Evolutionary conservation across 2,113 vertebrate species (phyloP), one percentile per base, ranked within the genome.

Genomic region (Brachypodius melanocephalos): DNA sequence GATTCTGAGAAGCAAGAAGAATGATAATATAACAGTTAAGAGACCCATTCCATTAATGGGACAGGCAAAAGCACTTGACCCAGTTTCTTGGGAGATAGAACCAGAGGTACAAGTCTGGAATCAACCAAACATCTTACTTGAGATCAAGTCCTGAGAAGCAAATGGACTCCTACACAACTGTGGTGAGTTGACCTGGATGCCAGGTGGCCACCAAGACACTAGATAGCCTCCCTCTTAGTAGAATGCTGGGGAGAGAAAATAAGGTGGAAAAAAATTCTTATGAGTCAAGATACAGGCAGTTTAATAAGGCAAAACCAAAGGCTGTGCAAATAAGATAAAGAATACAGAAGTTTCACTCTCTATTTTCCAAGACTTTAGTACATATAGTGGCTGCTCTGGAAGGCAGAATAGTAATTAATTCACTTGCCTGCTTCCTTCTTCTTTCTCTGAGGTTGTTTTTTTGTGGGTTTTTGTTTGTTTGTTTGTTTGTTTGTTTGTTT

Each of bases 11-110:
- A 87, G 13, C 19, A 82, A 78, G 16, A 89, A 65, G 6, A 73
- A 54, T 0, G 0, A 26, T 34, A 86, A 5, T 0, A 1, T 29
- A 66, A 26, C 12, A 88, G 6, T 14, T 59, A 61, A 28, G 1
- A 2, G 17, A 7, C 10, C 54, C 15, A 17, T 68, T 88, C 28
- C 38, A 26, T 61, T 79, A 79, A 45, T 14, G 12, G 25, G 13
- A 38, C 24, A 25, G 17, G 19, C 10, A 58, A 77, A 95, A 86
- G 16, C 13, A 12, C 14, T n/a, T 59, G 31, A 43, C 2, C 6
- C 7, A 36, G 9, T 57, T 79, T 76, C 45, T 52, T 25, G 19
- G 31, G 83, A 78, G 17, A 57, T 1, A 43, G 5, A 25, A 63
- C 4, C 40, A 48, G 14, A 3, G 4, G 8, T 5, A 2, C 28